These are phyloP conservation scores for Onthophagus taurus DNA, from an alignment of 1,140 invertebrate species.

Conservation along the genomic window DNA sequence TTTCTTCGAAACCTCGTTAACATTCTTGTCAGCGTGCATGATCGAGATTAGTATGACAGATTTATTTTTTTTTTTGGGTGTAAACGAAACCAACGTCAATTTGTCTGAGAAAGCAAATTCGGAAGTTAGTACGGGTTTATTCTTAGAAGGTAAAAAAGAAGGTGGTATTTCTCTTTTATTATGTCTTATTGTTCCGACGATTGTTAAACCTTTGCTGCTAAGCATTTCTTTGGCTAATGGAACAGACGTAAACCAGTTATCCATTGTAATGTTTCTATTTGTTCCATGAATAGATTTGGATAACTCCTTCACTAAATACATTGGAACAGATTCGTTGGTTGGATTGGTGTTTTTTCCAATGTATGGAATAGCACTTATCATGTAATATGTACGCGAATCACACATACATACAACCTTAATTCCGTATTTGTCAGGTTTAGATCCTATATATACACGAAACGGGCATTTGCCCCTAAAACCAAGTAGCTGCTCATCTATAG, in stretches of 20 bases:
- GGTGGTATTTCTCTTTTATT: slow-evolving; percentile 33
- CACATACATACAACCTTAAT: slow-evolving; percentile 6
- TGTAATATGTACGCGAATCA: slow-evolving; percentile 6
- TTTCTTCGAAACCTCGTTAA: neutral
- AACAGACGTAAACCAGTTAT: slow-evolving; percentile 14
- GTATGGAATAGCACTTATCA: slow-evolving; percentile 7
- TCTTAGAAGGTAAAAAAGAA: slow-evolving; percentile 2
- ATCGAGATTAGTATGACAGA: slow-evolving; percentile 6
- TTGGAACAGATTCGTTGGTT: slow-evolving; percentile 3
- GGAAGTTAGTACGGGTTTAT: slow-evolving; percentile 15
- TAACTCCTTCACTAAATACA: slow-evolving; percentile 4
- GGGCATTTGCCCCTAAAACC: no score
- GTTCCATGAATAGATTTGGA: slow-evolving; percentile 14
- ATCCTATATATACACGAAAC: no score
- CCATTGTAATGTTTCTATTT: slow-evolving; percentile 10
- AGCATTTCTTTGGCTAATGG: slow-evolving; percentile 13
- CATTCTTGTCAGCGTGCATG: neutral
- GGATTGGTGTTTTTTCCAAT: no score
- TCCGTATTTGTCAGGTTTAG: no score
- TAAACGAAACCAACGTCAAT: slow-evolving; percentile 33
- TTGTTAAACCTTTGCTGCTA: slow-evolving; percentile 25
- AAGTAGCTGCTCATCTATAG: no score
- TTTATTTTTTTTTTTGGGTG: slow-evolving; percentile 29
- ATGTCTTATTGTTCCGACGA: slow-evolving; percentile 27
- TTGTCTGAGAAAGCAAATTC: slow-evolving; percentile 31